Conservation (phyloP, 2,113 vertebrate species). For the Salminus brasiliensis region DNA sequence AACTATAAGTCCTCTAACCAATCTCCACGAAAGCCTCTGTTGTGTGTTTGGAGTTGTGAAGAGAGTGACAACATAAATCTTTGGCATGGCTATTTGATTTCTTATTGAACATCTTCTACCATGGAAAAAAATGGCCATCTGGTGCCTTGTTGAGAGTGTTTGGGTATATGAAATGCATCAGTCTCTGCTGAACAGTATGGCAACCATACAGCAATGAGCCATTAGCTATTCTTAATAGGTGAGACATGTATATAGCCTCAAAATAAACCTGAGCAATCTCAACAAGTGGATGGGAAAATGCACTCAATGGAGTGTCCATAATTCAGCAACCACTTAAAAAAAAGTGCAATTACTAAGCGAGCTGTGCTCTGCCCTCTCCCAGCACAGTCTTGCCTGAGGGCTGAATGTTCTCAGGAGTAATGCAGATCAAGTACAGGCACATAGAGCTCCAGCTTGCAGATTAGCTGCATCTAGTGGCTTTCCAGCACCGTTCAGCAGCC, state of each 20-base stretch:
- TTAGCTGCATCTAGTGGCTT: conserved; percentile 18
- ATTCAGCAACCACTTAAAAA: conserved; percentile 42
- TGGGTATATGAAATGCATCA: conserved; percentile 13
- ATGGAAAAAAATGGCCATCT: conserved; percentile 4
- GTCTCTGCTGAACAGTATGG: conserved; percentile 36
- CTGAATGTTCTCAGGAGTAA: conserved; percentile 10
- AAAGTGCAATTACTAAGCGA: not conserved
- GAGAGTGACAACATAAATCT: too few species aligned
- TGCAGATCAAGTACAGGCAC: conserved; percentile 37
- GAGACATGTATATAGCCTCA: conserved; percentile 46
- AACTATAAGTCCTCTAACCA: too few species aligned
- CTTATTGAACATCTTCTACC: conserved; percentile 21
- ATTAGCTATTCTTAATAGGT: conserved; percentile 51
- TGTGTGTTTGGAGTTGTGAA: too few species aligned
- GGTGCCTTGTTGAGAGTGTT: conserved; percentile 10
- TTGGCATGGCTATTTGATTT: not conserved
- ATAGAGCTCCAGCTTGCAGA: not conserved
- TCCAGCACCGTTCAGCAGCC: conserved; percentile 3
- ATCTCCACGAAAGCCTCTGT: too few species aligned
- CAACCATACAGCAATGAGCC: conserved; percentile 33
- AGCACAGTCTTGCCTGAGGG: not conserved
- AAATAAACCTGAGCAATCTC: conserved; percentile 41
- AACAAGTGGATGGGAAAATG: conserved; percentile 49
- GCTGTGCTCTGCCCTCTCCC: conserved; percentile 4
- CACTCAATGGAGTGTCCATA: conserved; percentile 45